phyloP scores from a whole-genome alignment of 2,113 vertebrate genomes.

The Ophthalmolycus amberensis region DNA sequence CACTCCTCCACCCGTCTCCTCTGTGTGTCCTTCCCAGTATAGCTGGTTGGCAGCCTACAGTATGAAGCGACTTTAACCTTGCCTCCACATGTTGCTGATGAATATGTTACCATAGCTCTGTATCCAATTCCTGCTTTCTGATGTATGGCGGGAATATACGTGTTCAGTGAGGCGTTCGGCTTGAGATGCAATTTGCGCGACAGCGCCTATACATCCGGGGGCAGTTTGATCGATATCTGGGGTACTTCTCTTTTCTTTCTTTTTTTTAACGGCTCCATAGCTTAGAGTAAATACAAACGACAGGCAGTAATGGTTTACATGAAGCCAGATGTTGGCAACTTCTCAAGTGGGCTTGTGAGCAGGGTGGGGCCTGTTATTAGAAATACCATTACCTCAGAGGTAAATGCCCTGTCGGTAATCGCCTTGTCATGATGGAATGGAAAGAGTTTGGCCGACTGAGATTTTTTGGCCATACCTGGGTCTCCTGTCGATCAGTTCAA shows the following conservation, averaged over 20 bases:
- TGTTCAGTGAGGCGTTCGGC: slow-evolving; percentile 60
- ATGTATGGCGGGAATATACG: slow-evolving; percentile 60
- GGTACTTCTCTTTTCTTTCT: slow-evolving; percentile 13
- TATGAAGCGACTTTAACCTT: slow-evolving; percentile 58
- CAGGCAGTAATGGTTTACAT: slow-evolving; percentile 52
- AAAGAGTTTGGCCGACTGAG: slow-evolving; percentile 2
- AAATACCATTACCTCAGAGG: slow-evolving; percentile 57
- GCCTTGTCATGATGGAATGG: slow-evolving; percentile 14
- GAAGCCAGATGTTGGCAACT: slow-evolving; percentile 52
- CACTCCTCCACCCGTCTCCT: slow-evolving; percentile 43
- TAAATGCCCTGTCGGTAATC: slow-evolving; percentile 34
- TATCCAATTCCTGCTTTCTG: slow-evolving; percentile 67
- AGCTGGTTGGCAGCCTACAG: slow-evolving; percentile 29
- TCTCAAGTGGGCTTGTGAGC: slow-evolving; percentile 21
- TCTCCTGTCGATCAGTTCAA: not conserved
- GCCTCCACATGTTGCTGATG: slow-evolving; percentile 66
- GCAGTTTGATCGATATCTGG: slow-evolving; percentile 56
- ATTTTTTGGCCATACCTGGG: not conserved
- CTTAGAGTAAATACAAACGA: slow-evolving; percentile 54
- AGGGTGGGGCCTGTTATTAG: slow-evolving; percentile 32
- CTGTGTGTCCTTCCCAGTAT: slow-evolving; percentile 66
- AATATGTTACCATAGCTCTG: slow-evolving; percentile 58
- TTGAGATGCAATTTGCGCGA: slow-evolving; percentile 70
- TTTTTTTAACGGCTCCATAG: slow-evolving; percentile 22
- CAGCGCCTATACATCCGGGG: slow-evolving; percentile 62